A percentile compares a stretch with the other conserved stretches of the same genome.
Evolutionary conservation across 1,140 invertebrate species (phyloP).

Genomic region (Lamellibrachia luymesi): DNA sequence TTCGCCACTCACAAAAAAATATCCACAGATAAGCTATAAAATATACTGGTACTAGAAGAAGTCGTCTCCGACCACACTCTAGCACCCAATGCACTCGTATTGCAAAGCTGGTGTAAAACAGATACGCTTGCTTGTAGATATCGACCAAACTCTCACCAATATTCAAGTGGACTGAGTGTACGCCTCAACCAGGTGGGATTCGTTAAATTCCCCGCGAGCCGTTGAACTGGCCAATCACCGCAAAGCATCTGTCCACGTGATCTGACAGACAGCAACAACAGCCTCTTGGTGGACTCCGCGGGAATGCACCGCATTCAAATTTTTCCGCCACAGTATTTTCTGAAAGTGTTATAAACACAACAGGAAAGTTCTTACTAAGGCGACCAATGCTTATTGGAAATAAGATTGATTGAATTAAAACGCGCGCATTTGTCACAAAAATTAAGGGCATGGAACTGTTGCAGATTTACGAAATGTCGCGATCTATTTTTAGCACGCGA

Average conservation of each 20-base stretch:
- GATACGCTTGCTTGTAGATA: conserved; percentile 12
- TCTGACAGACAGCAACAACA: conserved; percentile 17
- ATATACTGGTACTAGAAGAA: not conserved
- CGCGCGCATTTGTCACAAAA: not conserved
- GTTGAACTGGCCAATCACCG: conserved; percentile 36
- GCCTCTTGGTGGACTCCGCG: conserved; percentile 13
- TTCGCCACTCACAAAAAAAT: conserved; percentile 17
- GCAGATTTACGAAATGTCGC: not conserved
- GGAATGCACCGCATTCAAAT: not conserved
- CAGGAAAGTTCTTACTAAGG: not conserved
- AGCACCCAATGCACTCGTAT: not conserved
- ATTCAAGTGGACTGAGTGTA: conserved; percentile 19
- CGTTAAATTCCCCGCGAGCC: conserved; percentile 47
- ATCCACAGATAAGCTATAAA: conserved; percentile 11
- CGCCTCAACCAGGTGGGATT: conserved; percentile 16
- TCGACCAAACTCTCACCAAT: conserved; percentile 8
- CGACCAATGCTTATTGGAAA: not conserved
- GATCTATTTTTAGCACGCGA: not conserved
- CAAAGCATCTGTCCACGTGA: conserved; percentile 17
- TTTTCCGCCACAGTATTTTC: not conserved
- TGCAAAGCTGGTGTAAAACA: not conserved
- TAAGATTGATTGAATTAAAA: not conserved
- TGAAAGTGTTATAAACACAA: not conserved
- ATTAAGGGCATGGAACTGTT: not conserved
- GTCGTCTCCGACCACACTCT: not conserved